Evolutionary conservation across 2,797 vertebrate genomes (phyloP), one percentile per base, ranked within the genome.

Genomic region (Phoeniculus purpureus): DNA sequence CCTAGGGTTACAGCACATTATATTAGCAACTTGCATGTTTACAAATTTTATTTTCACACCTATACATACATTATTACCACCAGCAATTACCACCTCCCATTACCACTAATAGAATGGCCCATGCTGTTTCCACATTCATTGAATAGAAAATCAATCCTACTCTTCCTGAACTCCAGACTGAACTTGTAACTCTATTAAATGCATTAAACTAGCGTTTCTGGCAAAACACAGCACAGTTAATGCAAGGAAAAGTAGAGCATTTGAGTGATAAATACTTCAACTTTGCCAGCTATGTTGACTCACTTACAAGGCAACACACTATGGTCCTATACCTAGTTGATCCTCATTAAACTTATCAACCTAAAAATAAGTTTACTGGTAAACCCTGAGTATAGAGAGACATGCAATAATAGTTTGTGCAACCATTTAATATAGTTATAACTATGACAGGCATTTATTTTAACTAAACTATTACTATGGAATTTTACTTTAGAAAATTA

Each of bases 171-270:
- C 65, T 67, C 40, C 40, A 65, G 14, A 60, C 5, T 92, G 65
- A 95, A 94, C 75, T 54, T 80, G 21, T 62, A 68, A 85, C 55
- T 62, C 45, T 66, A 86, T n/a, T 62, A 75, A 92, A 85, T 40
- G 48, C 27, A 88, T 85, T 90, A 75, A 82, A 87, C 72, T 48
- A 72, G 55, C 17, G 43, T 92, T 90, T 52, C 62, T 85, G 52
- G 81, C 45, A 90, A 89, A 90, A 87, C 16, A 22, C 37, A 56
- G 52, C 18, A 71, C 11, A 47, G 51, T n/a, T 66, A 78, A 93
- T 75, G 27, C 61, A 90, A 82, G 40, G 23, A 34, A 54, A 92
- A 89, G 40, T 14, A 58, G 25, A 72, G 0, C 47, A 31, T 25
- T 58, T 79, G 50, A 79, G 31, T 12, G 25, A 83, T 31, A 85